Conservation (phyloP, 2,113 vertebrate species). For the Alethe diademata region DNA sequence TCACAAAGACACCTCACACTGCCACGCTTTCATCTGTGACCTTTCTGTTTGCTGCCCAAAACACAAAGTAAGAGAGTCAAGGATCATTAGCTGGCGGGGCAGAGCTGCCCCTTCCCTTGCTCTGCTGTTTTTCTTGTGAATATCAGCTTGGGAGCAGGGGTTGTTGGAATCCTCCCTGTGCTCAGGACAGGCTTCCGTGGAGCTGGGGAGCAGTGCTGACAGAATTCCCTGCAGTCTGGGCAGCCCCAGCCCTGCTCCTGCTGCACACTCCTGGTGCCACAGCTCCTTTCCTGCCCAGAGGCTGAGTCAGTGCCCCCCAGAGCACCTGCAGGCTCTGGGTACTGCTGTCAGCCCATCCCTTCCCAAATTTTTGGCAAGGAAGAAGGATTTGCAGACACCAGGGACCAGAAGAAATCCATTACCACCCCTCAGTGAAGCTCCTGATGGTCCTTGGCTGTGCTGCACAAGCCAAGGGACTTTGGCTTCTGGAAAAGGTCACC, state of each 20-base stretch:
- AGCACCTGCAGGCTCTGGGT: neutral
- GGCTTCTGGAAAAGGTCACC: neutral
- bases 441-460: neutral
- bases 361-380: neutral
- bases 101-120: slow-evolving; percentile 15
- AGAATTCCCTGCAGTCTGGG: neutral
- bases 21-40: slow-evolving; percentile 18
- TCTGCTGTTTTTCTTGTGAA: neutral
- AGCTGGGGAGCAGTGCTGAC: neutral
- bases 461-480: neutral
- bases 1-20: slow-evolving; percentile 9
- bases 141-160: neutral
- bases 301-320: neutral
- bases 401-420: neutral
- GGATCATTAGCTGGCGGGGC: slow-evolving; percentile 46
- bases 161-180: neutral
- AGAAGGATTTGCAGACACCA: neutral
- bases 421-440: neutral
- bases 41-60: slow-evolving; percentile 2
- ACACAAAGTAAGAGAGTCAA: slow-evolving; percentile 26
- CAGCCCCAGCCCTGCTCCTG: neutral
- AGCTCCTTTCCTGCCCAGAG: neutral
- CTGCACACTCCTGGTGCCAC: neutral
- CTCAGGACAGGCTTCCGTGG: neutral
- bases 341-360: neutral